Percentiles rank a stretch among this genome's conserved stretches.
Evolutionary conservation across 2,113 vertebrate genomes (phyloP).

Genomic region (Rhinopomastus cyanomelas): DNA sequence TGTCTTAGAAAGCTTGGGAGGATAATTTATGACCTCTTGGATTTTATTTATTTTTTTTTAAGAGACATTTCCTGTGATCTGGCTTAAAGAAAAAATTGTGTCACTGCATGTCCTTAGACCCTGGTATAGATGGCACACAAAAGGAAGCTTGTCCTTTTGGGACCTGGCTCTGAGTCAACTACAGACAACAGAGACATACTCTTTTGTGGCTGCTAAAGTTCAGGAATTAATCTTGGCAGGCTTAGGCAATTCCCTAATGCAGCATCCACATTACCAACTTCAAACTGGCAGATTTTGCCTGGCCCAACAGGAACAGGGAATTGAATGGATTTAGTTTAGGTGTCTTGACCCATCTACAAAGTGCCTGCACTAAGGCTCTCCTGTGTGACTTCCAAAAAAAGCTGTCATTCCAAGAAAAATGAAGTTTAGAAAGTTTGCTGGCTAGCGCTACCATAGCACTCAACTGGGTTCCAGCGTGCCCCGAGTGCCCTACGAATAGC

Average conservation of each 20-base stretch:
- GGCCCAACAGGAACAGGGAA: conserved; percentile 68
- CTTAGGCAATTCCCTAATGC: conserved; percentile 73
- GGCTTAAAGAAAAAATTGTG: conserved; percentile 5
- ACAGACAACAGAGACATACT: conserved; percentile 78
- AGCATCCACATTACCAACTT: conserved; percentile 72
- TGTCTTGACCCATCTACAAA: conserved; percentile 70
- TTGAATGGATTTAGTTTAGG: conserved; percentile 79
- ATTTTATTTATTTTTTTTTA: conserved; percentile 13
- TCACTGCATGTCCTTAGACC: conserved; percentile 61
- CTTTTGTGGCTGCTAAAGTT: conserved; percentile 80
- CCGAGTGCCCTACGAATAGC: not conserved
- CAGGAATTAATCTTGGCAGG: conserved; percentile 80
- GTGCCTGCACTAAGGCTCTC: conserved; percentile 46
- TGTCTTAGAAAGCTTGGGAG: not conserved
- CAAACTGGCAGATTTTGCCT: conserved; percentile 73
- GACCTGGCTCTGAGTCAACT: conserved; percentile 76
- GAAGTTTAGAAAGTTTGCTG: conserved; percentile 40
- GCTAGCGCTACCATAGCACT: not conserved
- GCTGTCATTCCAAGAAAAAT: conserved; percentile 64
- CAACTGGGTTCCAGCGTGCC: not conserved
- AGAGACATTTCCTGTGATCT: conserved; percentile 59
- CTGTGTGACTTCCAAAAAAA: conserved; percentile 64
- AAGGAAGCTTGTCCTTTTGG: conserved; percentile 78
- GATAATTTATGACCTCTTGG: conserved; percentile 22
- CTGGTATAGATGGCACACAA: conserved; percentile 68